These are phyloP conservation scores for Atopsyche davidsoni DNA, from an alignment of 1,140 invertebrate genomes.

Conservation along the genomic window DNA sequence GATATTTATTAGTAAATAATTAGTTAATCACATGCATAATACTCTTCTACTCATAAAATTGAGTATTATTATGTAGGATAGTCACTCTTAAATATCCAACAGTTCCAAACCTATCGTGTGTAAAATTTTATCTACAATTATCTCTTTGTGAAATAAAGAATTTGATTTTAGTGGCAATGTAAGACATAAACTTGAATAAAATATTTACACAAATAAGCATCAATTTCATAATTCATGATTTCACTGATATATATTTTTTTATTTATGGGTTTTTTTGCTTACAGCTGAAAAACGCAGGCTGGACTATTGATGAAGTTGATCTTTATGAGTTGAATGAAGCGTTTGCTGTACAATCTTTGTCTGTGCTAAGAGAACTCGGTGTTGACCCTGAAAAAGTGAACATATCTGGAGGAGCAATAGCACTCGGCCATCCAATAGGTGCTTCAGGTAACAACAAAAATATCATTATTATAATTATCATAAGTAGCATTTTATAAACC, in stretches of 20 bases:
- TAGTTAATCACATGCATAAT: too few relatives aligned
- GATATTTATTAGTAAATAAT: constrained; percentile 25
- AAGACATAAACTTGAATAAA: too few relatives aligned
- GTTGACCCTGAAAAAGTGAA: constrained; percentile 71
- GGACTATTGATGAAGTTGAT: constrained; percentile 78
- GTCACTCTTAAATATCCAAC: too few relatives aligned
- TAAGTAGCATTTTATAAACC: neutral
- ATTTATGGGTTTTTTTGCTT: constrained; percentile 6
- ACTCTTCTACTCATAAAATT: too few relatives aligned
- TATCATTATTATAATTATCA: constrained; percentile 4
- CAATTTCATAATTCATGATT: too few relatives aligned
- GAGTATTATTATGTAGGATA: too few relatives aligned
- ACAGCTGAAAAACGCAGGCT: constrained; percentile 70
- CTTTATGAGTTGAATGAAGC: constrained; percentile 86
- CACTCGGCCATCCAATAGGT: constrained; percentile 86
- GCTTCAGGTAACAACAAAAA: constrained; percentile 59
- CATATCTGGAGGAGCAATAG: constrained; percentile 79
- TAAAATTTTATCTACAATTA: too few relatives aligned
- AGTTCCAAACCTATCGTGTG: too few relatives aligned
- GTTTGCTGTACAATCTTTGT: constrained; percentile 71
- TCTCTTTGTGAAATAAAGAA: too few relatives aligned
- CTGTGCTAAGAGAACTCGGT: constrained; percentile 58
- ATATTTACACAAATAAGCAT: too few relatives aligned
- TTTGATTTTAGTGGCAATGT: too few relatives aligned
- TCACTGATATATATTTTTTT: too few relatives aligned